phyloP scores from a whole-genome alignment of 2,888 invertebrate genomes.

The Nipponacmea schrenckii region DNA sequence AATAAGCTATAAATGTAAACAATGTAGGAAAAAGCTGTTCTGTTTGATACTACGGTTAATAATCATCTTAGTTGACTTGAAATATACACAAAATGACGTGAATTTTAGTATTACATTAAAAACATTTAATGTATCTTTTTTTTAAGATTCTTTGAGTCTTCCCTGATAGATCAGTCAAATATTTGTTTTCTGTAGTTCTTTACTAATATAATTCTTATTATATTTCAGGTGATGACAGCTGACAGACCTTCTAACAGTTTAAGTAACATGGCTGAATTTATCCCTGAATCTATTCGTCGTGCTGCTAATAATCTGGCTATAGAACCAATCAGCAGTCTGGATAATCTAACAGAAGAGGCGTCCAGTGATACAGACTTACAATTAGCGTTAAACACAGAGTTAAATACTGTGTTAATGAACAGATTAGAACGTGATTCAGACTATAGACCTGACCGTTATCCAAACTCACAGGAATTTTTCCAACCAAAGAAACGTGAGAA shows the following conservation, averaged over 20 bases:
- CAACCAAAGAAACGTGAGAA: conserved; percentile 27
- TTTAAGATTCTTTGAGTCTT: no score
- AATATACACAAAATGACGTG: no score
- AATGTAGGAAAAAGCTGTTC: no score
- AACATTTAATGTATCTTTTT: no score
- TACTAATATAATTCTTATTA: no score
- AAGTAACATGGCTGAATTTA: conserved; percentile 49
- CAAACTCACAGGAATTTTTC: conserved; percentile 63
- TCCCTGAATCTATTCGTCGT: conserved; percentile 65
- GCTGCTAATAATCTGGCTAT: conserved; percentile 72
- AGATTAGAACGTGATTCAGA: conserved; percentile 70
- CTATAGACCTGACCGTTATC: conserved; percentile 63
- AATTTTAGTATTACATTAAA: no score
- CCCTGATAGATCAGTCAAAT: not conserved
- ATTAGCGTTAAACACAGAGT: conserved; percentile 71
- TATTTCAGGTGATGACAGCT: conserved; percentile 56
- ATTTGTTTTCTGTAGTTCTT: not conserved
- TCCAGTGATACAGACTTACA: conserved; percentile 71
- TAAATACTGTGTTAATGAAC: conserved; percentile 70
- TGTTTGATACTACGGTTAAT: no score
- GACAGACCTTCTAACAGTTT: conserved; percentile 47
- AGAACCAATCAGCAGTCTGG: conserved; percentile 68
- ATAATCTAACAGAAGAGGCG: conserved; percentile 71
- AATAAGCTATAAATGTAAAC: no score
- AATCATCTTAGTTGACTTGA: no score